Evolutionary conservation across 2,888 invertebrate species (phyloP), one percentile per base, ranked within the genome.

Genomic region (Acrobasis consociella): DNA sequence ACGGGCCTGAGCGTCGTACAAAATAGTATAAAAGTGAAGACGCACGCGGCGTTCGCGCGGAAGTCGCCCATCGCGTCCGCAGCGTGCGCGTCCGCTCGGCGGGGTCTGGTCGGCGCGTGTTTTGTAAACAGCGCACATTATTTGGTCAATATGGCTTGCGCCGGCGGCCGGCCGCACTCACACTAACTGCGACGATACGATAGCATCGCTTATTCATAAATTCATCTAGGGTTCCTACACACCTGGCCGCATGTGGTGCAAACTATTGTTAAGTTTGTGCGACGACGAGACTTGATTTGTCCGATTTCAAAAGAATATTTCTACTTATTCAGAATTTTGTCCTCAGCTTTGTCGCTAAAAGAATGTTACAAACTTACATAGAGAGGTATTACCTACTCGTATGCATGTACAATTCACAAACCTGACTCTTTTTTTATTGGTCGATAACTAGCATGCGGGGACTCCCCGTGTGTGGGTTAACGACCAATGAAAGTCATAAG

Each of bases 41-140:
- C 74, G 49, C 70, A 69, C 58, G 71, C 73, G 60, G 70, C 71
- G 53, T 71, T 77, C 74, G 82, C 76, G 72, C 85, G 77, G 67
- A 86, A 85, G 77, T 86, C 87, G 64, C 87, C 88, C 91, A 90
- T 89, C 62, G 70, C 85, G 81, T 79, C 65, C 50, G 42, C 15
- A 22, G 11, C 15, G 15, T 22, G 37, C n/a, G 13, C 16, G 49
- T 13, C 16, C 16, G 22, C 16, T 55, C 46, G 39, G 37, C 22
- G 53, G 37, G 42, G 55, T 37, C 49, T n/a, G 38, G 53, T 37
- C 49, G 31, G 38, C 58, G 59, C 31, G 50, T 71, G 65, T 68
- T 68, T 62, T 65, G 66, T 67, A 67, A 69, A 79, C 80, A 80
- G 69, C 52, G 62, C n/a, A 64, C 77, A 77, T 76, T 75, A 74